phyloP scores from a whole-genome alignment of 2,888 invertebrate species.

The Andrena bucephala region DNA sequence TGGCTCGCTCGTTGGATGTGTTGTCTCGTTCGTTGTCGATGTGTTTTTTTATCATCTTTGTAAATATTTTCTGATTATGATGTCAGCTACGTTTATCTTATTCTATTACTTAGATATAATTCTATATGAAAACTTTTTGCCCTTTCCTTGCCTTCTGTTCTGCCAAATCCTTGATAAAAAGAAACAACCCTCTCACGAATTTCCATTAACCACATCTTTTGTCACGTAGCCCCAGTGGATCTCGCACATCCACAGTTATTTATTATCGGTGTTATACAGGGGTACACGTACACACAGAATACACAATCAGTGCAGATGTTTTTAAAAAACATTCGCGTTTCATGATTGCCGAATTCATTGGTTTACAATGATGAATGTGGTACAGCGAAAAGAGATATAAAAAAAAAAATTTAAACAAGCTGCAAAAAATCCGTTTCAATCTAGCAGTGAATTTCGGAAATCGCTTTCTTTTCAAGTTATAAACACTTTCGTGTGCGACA shows the following conservation, averaged over 20 bases:
- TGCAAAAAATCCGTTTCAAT: neutral
- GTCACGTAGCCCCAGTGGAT: conserved; percentile 72
- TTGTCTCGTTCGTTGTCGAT: conserved; percentile 85
- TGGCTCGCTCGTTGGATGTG: conserved; percentile 85
- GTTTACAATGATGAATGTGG: conserved; percentile 33
- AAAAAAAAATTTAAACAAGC: conserved; percentile 3
- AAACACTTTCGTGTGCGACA: no score
- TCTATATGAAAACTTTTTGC: conserved; percentile 68
- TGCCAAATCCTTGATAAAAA: conserved; percentile 21
- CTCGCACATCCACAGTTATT: conserved; percentile 73
- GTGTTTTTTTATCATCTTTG: conserved; percentile 83
- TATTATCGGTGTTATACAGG: conserved; percentile 65
- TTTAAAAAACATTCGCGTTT: conserved; percentile 74
- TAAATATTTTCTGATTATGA: conserved; percentile 84
- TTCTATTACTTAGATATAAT: conserved; percentile 73
- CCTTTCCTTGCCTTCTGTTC: conserved; percentile 35
- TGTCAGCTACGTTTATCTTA: conserved; percentile 83
- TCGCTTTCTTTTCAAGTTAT: neutral
- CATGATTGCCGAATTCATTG: conserved; percentile 3
- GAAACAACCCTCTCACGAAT: conserved; percentile 1
- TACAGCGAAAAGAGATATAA: neutral
- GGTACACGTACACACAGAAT: conserved; percentile 67
- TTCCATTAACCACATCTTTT: conserved; percentile 57
- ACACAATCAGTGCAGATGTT: conserved; percentile 82
- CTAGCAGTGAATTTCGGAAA: neutral